phyloP scores from a whole-genome alignment of 92 coral and sea anemone species.

The Galaxea fascicularis region DNA sequence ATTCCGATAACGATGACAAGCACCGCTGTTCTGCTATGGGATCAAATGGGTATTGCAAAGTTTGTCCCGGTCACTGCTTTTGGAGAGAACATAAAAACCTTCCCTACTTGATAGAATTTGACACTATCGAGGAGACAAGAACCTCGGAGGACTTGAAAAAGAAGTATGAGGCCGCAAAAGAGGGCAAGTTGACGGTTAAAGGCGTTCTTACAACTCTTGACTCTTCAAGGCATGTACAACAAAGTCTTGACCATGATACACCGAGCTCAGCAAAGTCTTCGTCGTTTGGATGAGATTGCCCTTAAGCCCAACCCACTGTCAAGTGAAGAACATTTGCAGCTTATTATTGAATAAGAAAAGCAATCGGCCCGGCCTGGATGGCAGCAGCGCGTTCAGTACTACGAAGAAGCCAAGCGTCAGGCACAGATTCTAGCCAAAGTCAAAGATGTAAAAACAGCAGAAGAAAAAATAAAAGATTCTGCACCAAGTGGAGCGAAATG shows the following conservation, averaged over 20 bases:
- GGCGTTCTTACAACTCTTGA: neutral
- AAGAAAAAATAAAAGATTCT: neutral
- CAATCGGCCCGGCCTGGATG: neutral
- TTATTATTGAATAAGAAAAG: neutral
- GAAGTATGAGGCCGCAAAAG: slow-evolving; percentile 15
- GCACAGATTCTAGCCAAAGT: neutral
- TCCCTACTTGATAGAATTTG: slow-evolving; percentile 30
- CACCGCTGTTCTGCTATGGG: neutral
- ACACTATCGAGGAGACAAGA: slow-evolving; percentile 14
- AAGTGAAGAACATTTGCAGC: neutral
- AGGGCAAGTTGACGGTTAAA: neutral
- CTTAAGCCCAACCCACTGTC: neutral
- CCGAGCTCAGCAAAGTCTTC: neutral
- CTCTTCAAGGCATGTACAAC: neutral
- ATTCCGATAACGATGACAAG: slow-evolving; percentile 19
- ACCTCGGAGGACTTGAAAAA: slow-evolving; percentile 37
- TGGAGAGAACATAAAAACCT: slow-evolving; percentile 33
- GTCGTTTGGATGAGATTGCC: neutral
- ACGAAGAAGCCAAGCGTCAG: neutral
- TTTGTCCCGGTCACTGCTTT: slow-evolving; percentile 28
- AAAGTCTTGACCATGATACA: neutral
- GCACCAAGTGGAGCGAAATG: neutral
- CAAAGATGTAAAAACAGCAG: neutral
- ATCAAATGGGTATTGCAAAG: neutral
- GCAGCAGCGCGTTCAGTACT: neutral